Evolutionary conservation across 2,113 vertebrate genomes (phyloP), one percentile per base, ranked within the genome.

Genomic region (Trichomycterus rosablanca): DNA sequence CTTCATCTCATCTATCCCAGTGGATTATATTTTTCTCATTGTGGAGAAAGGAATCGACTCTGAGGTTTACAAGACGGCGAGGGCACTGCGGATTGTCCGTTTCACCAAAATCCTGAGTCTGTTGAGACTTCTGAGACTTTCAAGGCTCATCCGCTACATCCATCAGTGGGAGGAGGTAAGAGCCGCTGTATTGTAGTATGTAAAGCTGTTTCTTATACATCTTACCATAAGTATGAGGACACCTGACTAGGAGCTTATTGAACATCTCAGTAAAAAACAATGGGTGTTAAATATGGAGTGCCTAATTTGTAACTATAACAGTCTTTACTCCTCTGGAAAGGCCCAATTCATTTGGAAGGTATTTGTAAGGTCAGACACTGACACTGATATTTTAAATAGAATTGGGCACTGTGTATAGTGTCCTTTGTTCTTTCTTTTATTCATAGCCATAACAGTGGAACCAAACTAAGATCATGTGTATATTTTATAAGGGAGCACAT

Each of bases 11-110:
- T 98, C 96, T 78, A 98, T 98, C 73, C 96, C 96, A 0, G 96
- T 98, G 92, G 96, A 98, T 89, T 98, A 98, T 59, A 95, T 98
- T 79, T 98, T 97, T 83, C 92, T 98, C 78, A 98, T 98, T 1
- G 96, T 98, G 78, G 95, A 98, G 84, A 94, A 92, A 72, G 96
- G 96, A 55, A 95, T 98, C 0, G 96, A 98, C 85, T 97, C 96
- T 0, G 96, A 98, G 80, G 90, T 98, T 53, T 98, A 98, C 78
- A 98, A 98, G 77, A 98, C 96, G 0, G 96, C 96, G 0, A 88
- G 96, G 0, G 95, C 95, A 0, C 86, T 98, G 28, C 88, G 96
- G 53, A 98, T 98, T 0, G 95, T 98, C 6, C 92, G 96, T 6
- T 97, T 97, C 84, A 96, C 93, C 15, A 97, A 97, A 78, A 97